Evolutionary conservation across 1,140 invertebrate genomes (phyloP).

Genomic region (Parasteatoda tepidariorum): DNA sequence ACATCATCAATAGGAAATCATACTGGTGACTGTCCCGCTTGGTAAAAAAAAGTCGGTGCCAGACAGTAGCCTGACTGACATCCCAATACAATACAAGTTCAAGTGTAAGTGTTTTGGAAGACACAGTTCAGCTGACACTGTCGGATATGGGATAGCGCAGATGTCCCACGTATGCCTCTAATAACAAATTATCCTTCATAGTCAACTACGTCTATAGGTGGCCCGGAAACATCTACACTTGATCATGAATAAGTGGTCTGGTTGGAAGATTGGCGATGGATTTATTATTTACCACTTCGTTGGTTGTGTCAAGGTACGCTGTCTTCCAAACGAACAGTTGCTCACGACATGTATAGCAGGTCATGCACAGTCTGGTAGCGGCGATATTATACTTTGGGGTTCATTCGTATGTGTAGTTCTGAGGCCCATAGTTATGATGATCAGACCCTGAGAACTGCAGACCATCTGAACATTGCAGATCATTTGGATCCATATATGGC

Average conservation of each 20-base stretch:
- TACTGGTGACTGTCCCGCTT: background rate
- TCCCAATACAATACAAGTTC: background rate
- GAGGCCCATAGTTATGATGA: background rate
- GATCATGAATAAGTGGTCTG: background rate
- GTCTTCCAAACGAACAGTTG: slow-evolving; percentile 4
- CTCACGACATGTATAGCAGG: background rate
- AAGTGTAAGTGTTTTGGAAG: background rate
- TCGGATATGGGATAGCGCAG: background rate
- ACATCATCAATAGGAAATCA: background rate
- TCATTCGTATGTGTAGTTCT: background rate
- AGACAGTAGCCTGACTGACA: background rate
- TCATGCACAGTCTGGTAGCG: background rate
- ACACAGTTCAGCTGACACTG: background rate
- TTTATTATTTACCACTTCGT: background rate
- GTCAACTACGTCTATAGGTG: background rate
- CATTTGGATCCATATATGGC: background rate
- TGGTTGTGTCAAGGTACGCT: background rate
- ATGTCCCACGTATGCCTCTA: background rate
- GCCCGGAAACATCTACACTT: background rate
- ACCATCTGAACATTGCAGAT: background rate
- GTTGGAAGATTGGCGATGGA: background rate
- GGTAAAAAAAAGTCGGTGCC: background rate
- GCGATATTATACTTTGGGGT: background rate
- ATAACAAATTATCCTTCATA: background rate
- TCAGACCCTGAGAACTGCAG: background rate